Base-by-base conservation (phyloP, 2,888 invertebrate genomes). In the Eurytoma californica region DNA sequence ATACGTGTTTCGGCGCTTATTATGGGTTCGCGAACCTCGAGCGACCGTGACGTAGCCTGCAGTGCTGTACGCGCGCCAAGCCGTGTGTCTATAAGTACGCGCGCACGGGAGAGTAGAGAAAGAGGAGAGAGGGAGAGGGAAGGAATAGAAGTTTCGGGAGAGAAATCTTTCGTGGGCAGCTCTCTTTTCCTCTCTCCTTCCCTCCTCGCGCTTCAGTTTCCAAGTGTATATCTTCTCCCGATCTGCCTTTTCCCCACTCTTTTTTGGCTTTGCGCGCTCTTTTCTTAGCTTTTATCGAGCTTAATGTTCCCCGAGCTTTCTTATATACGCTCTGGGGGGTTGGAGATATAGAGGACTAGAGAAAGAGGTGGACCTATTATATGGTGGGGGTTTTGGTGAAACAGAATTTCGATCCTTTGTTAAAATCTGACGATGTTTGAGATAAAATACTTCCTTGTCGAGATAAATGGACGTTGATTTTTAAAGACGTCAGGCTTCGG, bases 261-360 rank as follows among this genome's bases (percentile, higher is more conserved):
- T 30, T 72, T 18, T 65, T 13, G 63, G 18, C 72, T 70, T 49
- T 72, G 49, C 51, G 49, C 24, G 30, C 18, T 20, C 61, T 55
- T 67, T 72, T 16, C 70, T 65, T 65, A 12, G 51, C 47, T 77
- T 78, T 78, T 78, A 78, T 72, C 66, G 61, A 68, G 72, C 78
- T 78, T 78, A 78, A 72, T 78, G 72, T 63, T 77, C 57, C 20
- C 49, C 55, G 47, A 67, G 72, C 68, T 68, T 67, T 72, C 55
- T 68, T 68, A 58, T 70, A 61, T 69, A 65, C 30, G 13, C 55
- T 5, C 30, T 30, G 67, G 7, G 16, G 24, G 58, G 14, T 39
- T 39, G 18, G 30, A 67, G 63, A 53, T n/a, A 53, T 53, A 63
- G 53, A 63, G 16, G 18, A 9, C 67, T 20, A 70, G 3, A 60